Evolutionary conservation across 2,113 vertebrate genomes (phyloP), one percentile per base, ranked within the genome.

Genomic region (Coryphaenoides rupestris): DNA sequence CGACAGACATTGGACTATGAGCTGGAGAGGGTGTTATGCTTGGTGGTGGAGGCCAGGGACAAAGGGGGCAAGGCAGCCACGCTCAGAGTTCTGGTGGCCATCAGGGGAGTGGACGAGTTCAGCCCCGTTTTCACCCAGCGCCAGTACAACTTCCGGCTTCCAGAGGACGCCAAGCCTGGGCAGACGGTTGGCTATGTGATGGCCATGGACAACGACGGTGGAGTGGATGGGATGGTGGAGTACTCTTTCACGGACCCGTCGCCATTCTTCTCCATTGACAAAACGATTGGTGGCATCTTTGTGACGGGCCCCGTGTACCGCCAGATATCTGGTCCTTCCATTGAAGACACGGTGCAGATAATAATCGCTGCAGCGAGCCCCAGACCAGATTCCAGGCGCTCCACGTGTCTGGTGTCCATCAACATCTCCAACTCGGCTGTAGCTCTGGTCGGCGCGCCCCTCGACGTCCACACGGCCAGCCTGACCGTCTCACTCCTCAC

Each of bases 41-140:
- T 98, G 56, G 62, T 90, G 5, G 89, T 94, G 52, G 93, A 97
- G 79, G 95, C 93, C 60, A 90, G 88, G 84, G 95, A 98, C 82
- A 94, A 88, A 82, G 94, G 93, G 1, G 88, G 90, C 19, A 89
- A 80, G 26, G 79, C 88, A 15, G 90, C 95, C 10, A 94, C 88
- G 0, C 17, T 93, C 28, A 84, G 69, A 66, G 88, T 98, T 58
- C 91, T 91, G 70, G 82, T 98, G 17, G 74, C 88, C 64, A 84
- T 99, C 33, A 91, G 93, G 60, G 94, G 94, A 9, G 77, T 77
- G 67, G 96, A 98, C 82, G 96, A 99, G 78, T 98, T 95, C 83
- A 91, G 93, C 63, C 96, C 96, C 0, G 33, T 95, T 23, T 99
- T 98, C 74, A 90, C 91, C 45, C 92, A 95, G 69, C 90, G 92